A percentile compares a stretch with the other conserved stretches of the same genome.
These are phyloP conservation scores for Drosophila mettleri DNA, from an alignment of 2,888 invertebrate species.

Conservation along the genomic window DNA sequence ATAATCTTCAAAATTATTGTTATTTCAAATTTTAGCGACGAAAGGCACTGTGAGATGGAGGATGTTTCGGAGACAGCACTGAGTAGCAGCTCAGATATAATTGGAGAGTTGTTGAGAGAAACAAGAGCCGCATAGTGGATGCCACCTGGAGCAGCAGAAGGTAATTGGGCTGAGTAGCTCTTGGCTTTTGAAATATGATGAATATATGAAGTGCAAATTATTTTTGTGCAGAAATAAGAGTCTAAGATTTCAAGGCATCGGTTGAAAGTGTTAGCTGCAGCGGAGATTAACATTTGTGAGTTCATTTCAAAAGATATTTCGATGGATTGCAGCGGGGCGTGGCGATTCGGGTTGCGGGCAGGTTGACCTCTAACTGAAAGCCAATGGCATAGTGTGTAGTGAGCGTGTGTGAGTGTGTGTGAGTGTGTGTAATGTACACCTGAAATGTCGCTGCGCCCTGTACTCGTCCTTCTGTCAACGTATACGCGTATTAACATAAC, in stretches of 20 bases:
- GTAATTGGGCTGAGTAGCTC: too few species aligned
- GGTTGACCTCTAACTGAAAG: constrained; percentile 54
- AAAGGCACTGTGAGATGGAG: too few species aligned
- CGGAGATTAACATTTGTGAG: neutral
- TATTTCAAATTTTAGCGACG: too few species aligned
- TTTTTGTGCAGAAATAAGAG: too few species aligned
- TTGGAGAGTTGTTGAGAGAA: neutral
- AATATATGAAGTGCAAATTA: too few species aligned
- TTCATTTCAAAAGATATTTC: constrained; percentile 12
- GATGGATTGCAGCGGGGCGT: constrained; percentile 10
- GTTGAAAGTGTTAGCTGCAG: neutral
- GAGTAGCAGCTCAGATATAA: too few species aligned
- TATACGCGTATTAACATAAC: constrained; percentile 65
- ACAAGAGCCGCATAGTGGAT: too few species aligned
- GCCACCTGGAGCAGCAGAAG: too few species aligned
- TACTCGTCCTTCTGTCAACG: constrained; percentile 20
- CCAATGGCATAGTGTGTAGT: constrained; percentile 41
- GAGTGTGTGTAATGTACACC: constrained; percentile 58
- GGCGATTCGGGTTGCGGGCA: constrained; percentile 2
- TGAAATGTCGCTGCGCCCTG: constrained; percentile 33
- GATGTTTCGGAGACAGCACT: too few species aligned
- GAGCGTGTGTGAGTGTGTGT: constrained; percentile 2
- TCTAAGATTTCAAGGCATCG: too few species aligned
- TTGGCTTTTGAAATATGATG: too few species aligned
- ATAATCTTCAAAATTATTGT: too few species aligned